A percentile compares a stretch with the other conserved stretches of the same genome.
Evolutionary conservation across 92 coral and sea anemone genomes (phyloP).

Genomic region (Actinostola sp.): DNA sequence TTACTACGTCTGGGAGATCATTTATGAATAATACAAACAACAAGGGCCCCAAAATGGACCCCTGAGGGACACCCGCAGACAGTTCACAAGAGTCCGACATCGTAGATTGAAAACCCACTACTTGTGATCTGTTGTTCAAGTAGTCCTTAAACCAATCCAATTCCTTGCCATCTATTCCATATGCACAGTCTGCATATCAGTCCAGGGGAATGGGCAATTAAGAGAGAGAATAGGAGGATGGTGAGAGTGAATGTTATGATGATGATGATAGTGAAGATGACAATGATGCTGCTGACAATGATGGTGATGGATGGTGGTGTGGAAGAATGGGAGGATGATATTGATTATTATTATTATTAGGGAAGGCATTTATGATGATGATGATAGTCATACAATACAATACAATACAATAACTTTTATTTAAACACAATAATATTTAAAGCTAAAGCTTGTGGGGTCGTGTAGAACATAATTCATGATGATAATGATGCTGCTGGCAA

Average conservation of each 20-base stretch:
- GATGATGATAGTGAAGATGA: background rate
- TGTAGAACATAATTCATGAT: too few species aligned
- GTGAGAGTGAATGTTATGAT: background rate
- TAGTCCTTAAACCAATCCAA: conserved; percentile 7
- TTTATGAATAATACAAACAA: conserved; percentile 23
- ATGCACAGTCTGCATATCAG: too few species aligned
- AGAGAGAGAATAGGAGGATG: background rate
- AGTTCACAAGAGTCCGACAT: background rate
- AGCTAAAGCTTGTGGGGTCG: too few species aligned
- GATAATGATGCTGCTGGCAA: too few species aligned
- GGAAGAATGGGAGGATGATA: too few species aligned
- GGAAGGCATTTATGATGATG: too few species aligned
- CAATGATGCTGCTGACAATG: background rate
- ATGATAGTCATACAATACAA: too few species aligned
- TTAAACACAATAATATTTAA: too few species aligned
- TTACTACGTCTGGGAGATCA: conserved; percentile 20
- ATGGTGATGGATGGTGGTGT: background rate
- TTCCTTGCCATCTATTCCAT: conserved; percentile 29
- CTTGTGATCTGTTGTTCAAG: background rate
- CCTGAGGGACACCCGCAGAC: conserved; percentile 34
- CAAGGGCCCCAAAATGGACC: conserved; percentile 26
- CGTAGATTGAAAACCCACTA: conserved; percentile 4
- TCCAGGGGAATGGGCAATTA: too few species aligned
- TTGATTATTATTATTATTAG: too few species aligned
- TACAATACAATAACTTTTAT: too few species aligned